Evolutionary conservation across 2,113 vertebrate genomes (phyloP).

Genomic region (Chaetorhynchus papuensis): DNA sequence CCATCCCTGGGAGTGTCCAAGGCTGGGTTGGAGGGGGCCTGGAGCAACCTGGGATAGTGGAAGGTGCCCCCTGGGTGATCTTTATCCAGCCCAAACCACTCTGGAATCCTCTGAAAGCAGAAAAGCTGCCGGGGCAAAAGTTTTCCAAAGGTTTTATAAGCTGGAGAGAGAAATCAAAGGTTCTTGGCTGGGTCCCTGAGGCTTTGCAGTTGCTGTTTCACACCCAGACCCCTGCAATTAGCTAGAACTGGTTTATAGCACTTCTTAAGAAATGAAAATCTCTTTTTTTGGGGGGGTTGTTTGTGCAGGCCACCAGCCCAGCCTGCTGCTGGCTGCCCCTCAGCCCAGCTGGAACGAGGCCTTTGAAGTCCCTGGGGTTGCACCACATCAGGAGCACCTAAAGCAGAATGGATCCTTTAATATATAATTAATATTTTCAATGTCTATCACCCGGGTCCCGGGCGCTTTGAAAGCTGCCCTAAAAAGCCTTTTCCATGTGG

Average conservation of each 20-base stretch:
- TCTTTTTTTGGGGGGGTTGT: not conserved
- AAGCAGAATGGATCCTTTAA: not conserved
- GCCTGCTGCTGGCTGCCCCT: not conserved
- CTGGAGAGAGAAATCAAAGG: constrained; percentile 2
- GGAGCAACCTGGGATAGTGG: rapidly evolving
- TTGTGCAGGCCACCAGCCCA: constrained; percentile 24
- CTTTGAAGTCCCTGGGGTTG: not conserved
- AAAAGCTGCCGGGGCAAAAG: not conserved
- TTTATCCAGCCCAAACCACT: not conserved
- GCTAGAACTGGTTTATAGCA: not conserved
- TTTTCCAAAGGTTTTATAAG: not conserved
- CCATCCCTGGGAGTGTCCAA: not conserved
- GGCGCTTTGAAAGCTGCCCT: not conserved
- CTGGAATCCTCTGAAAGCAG: not conserved
- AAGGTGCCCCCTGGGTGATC: not conserved
- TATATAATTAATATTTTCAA: not conserved
- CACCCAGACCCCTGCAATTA: constrained; percentile 44
- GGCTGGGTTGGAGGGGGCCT: not conserved
- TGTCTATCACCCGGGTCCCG: not conserved
- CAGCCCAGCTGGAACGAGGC: not conserved
- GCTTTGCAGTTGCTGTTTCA: constrained; percentile 38
- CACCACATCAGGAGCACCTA: not conserved
- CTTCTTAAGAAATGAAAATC: constrained; percentile 3
- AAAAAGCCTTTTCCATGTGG: not conserved
- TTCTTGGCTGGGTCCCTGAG: not conserved